Evolutionary conservation across 2,797 vertebrate species (phyloP).

Genomic region (Pelochelys cantorii): DNA sequence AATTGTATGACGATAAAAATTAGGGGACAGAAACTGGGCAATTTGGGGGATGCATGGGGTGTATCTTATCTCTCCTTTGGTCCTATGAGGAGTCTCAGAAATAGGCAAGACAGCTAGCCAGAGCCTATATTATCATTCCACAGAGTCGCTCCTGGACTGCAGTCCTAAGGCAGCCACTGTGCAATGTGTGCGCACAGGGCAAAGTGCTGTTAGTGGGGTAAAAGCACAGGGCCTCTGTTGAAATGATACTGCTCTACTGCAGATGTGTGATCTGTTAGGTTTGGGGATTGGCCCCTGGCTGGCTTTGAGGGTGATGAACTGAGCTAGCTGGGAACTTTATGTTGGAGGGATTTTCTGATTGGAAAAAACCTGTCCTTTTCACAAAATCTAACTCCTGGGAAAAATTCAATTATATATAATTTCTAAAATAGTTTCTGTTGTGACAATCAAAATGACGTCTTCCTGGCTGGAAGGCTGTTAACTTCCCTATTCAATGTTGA

Average conservation of each 20-base stretch:
- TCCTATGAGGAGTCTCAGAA: not conserved
- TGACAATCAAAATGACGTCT: not conserved
- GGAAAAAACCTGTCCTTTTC: not conserved
- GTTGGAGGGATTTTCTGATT: not conserved
- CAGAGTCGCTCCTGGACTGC: not conserved
- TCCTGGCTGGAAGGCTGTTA: not conserved
- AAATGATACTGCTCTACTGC: not conserved
- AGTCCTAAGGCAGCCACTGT: not conserved
- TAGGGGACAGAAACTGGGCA: not conserved
- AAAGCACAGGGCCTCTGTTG: not conserved
- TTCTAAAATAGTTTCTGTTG: not conserved
- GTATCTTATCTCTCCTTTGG: fast-evolving
- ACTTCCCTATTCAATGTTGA: not conserved
- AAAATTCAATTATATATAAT: not conserved
- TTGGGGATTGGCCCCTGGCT: not conserved
- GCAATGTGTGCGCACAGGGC: not conserved
- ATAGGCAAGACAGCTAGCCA: not conserved
- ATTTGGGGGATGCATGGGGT: not conserved
- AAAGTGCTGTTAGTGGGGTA: not conserved
- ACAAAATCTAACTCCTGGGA: not conserved
- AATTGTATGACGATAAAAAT: not conserved
- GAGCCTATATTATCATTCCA: not conserved
- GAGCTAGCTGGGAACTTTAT: not conserved
- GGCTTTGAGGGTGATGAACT: not conserved
- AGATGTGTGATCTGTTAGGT: fast-evolving